Percentiles rank a stretch among this genome's conserved stretches.
These are phyloP conservation scores for Melitaea cinxia DNA, from an alignment of 1,140 invertebrate species.

Conservation along the genomic window DNA sequence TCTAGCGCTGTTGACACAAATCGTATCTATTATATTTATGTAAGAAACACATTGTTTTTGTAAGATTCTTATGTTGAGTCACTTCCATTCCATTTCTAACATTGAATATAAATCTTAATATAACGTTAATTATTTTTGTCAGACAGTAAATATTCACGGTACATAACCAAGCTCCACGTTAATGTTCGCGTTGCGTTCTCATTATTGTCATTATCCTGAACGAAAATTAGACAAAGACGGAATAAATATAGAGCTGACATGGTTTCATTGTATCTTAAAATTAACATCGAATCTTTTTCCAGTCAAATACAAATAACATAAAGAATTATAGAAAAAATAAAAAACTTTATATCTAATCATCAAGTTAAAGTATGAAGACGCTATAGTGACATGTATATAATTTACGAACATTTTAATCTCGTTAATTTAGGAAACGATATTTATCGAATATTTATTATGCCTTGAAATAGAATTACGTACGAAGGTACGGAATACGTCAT, in stretches of 20 bases:
- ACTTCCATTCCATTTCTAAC: not conserved
- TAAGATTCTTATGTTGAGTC: not conserved
- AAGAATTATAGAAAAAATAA: slow-evolving; percentile 5
- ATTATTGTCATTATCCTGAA: too few relatives aligned
- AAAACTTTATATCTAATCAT: not conserved
- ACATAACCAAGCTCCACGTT: too few relatives aligned
- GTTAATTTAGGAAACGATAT: not conserved
- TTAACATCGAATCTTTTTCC: too few relatives aligned
- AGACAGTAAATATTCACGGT: too few relatives aligned
- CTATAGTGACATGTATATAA: not conserved
- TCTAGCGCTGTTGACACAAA: not conserved
- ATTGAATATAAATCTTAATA: not conserved
- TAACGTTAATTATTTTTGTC: too few relatives aligned
- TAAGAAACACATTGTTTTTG: not conserved
- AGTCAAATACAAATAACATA: too few relatives aligned
- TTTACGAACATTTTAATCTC: not conserved
- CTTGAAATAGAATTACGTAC: not conserved
- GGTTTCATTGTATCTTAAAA: too few relatives aligned
- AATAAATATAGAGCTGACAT: too few relatives aligned
- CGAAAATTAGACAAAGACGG: too few relatives aligned
- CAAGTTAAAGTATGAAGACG: not conserved
- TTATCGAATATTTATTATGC: not conserved
- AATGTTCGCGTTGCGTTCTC: too few relatives aligned
- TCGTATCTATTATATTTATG: slow-evolving; percentile 1
- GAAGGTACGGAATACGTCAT: not conserved